Percentiles rank a stretch among this genome's conserved stretches.
Conservation (phyloP, 2,888 invertebrate genomes). For the Byasa hedistus region DNA sequence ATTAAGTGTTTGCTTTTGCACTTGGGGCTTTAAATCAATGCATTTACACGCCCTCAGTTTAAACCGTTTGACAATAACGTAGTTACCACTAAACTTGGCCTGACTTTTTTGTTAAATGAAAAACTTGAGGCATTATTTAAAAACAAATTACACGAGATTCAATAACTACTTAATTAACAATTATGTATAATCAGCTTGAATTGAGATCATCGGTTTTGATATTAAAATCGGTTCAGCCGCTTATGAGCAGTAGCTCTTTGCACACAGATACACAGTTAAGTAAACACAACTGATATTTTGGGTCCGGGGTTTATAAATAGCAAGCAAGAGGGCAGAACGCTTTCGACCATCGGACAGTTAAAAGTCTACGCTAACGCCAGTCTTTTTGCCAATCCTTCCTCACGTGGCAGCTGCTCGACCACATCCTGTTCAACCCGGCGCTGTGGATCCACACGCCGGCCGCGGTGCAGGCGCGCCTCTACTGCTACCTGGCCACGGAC, state of each 20-base stretch:
- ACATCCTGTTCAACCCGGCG: slow-evolving; percentile 99
- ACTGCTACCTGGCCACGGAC: slow-evolving; percentile 99
- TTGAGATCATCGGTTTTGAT: no score
- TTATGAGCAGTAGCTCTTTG: no score
- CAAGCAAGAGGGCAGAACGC: slow-evolving; percentile 70
- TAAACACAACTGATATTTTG: no score
- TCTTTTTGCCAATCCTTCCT: slow-evolving; percentile 94
- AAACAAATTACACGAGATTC: no score
- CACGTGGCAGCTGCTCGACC: slow-evolving; percentile 98
- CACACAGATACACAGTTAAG: no score
- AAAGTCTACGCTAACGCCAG: slow-evolving; percentile 84
- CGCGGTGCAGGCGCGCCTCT: slow-evolving; percentile 95
- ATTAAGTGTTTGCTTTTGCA: not conserved
- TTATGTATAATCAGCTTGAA: no score
- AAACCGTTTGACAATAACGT: no score
- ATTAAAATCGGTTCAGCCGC: no score
- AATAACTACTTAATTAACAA: no score
- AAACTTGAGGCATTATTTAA: no score
- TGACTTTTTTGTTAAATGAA: no score
- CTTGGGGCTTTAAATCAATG: slow-evolving; percentile 11
- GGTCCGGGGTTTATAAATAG: not conserved
- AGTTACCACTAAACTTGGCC: no score
- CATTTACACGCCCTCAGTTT: not conserved
- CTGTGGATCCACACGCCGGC: slow-evolving; percentile 99
- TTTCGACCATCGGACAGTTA: slow-evolving; percentile 75